phyloP scores from a whole-genome alignment of 1,140 invertebrate genomes.

The Neocloeon triangulifer region DNA sequence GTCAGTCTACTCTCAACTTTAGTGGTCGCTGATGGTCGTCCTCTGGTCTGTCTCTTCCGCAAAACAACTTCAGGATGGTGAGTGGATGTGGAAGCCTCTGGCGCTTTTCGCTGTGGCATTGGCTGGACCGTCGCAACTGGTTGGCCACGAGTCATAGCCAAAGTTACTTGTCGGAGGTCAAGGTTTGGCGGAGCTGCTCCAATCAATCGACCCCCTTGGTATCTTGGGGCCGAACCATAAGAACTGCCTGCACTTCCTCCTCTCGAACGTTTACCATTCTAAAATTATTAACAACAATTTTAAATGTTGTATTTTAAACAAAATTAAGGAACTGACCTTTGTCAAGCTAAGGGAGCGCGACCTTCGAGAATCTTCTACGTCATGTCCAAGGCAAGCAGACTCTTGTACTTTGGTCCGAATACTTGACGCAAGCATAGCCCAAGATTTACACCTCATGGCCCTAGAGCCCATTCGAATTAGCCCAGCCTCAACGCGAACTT shows the following conservation, averaged over 20 bases:
- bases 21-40: conserved; percentile 15
- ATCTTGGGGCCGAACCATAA: too few relatives aligned
- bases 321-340: neutral
- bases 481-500: conserved; percentile 31
- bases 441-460: conserved; percentile 32
- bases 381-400: conserved; percentile 26
- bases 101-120: neutral
- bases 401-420: conserved; percentile 31
- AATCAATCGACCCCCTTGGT: too few relatives aligned
- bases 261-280: too few relatives aligned
- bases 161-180: too few relatives aligned
- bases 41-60: conserved; percentile 19
- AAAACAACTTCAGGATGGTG: conserved; percentile 12
- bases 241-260: too few relatives aligned
- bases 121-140: neutral
- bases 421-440: conserved; percentile 35
- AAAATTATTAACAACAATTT: too few relatives aligned
- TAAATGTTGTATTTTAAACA: too few relatives aligned
- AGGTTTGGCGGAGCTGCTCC: too few relatives aligned
- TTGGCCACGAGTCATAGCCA: too few relatives aligned
- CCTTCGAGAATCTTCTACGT: conserved; percentile 19
- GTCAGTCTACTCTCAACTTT: neutral
- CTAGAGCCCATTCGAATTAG: conserved; percentile 32
- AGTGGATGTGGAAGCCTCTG: neutral
- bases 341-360: conserved; percentile 17